Percentiles rank a stretch among this genome's conserved stretches.
Conservation (phyloP, 2,797 vertebrate species). For the Hippopotamyrus pictus region DNA sequence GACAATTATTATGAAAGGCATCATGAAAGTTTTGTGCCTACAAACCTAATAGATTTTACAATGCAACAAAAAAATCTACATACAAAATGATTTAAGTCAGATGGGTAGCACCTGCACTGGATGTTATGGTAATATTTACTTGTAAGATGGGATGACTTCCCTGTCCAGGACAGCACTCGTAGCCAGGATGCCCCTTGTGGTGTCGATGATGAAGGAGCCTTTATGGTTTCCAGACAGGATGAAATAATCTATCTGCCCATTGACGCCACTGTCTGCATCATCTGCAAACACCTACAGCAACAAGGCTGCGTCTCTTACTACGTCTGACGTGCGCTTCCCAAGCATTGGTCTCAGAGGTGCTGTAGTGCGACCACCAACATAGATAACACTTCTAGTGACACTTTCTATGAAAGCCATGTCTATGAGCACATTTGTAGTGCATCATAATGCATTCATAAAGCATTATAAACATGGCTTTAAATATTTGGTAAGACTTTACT, state of each 20-base stretch:
- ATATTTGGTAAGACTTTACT: no score
- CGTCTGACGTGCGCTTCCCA: not conserved
- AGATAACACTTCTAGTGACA: not conserved
- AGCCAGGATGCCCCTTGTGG: slow-evolving; percentile 67
- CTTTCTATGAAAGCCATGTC: not conserved
- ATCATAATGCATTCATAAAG: not conserved
- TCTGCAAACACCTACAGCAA: slow-evolving; percentile 71
- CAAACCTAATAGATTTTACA: not conserved
- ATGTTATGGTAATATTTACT: slow-evolving; percentile 54
- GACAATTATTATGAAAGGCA: not conserved
- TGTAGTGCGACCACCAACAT: not conserved
- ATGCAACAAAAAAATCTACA: not conserved
- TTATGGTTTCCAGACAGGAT: slow-evolving; percentile 79
- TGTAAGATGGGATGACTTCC: slow-evolving; percentile 73
- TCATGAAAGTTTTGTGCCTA: not conserved
- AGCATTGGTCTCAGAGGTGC: not conserved
- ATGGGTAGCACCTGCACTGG: not conserved
- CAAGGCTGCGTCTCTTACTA: not conserved
- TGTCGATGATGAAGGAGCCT: slow-evolving; percentile 70
- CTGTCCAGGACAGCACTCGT: slow-evolving; percentile 70
- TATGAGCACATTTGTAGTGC: not conserved
- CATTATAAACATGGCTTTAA: not conserved
- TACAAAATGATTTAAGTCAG: not conserved
- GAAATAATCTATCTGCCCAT: slow-evolving; percentile 75
- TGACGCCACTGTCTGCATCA: slow-evolving; percentile 74